Evolutionary conservation across 2,797 vertebrate genomes (phyloP), one percentile per base, ranked within the genome.

Genomic region (Tragopan temminckii): DNA sequence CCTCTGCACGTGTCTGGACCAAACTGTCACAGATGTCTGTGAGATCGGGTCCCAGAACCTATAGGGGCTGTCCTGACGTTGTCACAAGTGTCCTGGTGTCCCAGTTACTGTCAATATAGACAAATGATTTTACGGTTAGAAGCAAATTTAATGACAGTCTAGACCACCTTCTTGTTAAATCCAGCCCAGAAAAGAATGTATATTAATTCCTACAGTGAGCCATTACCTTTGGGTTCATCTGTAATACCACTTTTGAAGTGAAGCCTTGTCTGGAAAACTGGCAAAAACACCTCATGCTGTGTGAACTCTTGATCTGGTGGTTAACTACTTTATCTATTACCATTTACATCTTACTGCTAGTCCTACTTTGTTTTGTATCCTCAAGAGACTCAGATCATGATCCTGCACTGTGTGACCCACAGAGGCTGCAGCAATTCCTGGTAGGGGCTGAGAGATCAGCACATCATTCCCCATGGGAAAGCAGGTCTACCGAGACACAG

Each of bases 391-490:
- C 6, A 0, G 68, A 42, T 80, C 42, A 4, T 24, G 72, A 82
- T 77, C 79, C 58, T n/a, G 7, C 48, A 43, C 36, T 3, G 9
- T 0, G 14, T 3, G 42, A 31, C 13, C 3, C 42, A 42, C 2
- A 0, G 62, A 78, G 31, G 13, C 3, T 5, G 55, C 68, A 77
- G 52, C 43, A 1, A 57, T 88, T 90, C 68, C 61, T 7, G 1
- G 46, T 21, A 55, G 31, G 64, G 89, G 64, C 40, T 1, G 4
- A 70, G 81, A 69, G 63, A 64, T 81, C 78, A 58, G 45, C 57
- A 53, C 78, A 50, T 80, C 81, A 42, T 89, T 91, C 79, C 84
- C 55, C 70, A 23, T 3, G 88, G 91, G 80, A 89, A 77, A 91
- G 29, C 35, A 36, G 55, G 68, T n/a, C 86, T 46, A 33, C 35